Conservation (phyloP, 2,113 vertebrate genomes). For the Saccopteryx leptura region DNA sequence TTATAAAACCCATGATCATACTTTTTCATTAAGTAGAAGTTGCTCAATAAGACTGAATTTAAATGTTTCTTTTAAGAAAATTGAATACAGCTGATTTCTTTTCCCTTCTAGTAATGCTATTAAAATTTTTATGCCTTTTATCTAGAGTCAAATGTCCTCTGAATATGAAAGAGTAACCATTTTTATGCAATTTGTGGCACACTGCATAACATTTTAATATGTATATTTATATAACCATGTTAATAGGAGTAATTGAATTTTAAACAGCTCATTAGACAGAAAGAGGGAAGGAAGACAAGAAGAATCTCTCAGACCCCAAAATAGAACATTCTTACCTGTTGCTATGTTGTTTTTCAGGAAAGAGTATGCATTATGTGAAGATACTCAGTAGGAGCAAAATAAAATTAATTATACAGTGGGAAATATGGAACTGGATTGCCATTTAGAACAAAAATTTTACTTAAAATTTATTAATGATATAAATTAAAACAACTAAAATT, state of each 20-base stretch:
- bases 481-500: not conserved
- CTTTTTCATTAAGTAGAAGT: not conserved
- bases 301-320: not conserved
- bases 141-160: not conserved
- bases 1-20: constrained; percentile 6
- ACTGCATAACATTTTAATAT: not conserved
- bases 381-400: not conserved
- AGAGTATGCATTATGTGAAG: not conserved
- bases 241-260: not conserved
- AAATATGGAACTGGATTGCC: not conserved
- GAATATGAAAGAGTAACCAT: not conserved
- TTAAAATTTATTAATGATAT: not conserved
- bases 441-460: not conserved
- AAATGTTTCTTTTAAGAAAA: not conserved
- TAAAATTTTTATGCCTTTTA: not conserved
- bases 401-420: not conserved
- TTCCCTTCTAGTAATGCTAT: not conserved
- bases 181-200: not conserved
- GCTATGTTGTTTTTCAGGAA: not conserved
- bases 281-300: not conserved
- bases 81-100: not conserved
- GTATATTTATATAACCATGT: not conserved
- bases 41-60: not conserved
- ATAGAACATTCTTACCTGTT: not conserved
- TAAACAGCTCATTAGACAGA: not conserved